A percentile compares a stretch with the other conserved stretches of the same genome.
These are phyloP conservation scores for Solenopsis invicta DNA, from an alignment of 1,140 invertebrate genomes.

Conservation along the genomic window DNA sequence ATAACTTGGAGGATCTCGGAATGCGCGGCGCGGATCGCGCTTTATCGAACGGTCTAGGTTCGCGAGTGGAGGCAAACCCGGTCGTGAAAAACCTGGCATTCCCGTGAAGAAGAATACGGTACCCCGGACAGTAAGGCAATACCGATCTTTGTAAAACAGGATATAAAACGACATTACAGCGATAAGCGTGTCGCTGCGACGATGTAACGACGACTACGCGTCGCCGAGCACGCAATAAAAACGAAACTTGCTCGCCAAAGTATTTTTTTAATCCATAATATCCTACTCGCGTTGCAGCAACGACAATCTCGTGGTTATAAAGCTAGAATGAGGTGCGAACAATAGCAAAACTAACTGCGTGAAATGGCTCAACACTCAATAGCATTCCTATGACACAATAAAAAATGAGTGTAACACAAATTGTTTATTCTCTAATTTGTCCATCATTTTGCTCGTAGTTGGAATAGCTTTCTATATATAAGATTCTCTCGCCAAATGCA, in stretches of 20 bases:
- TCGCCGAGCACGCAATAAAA: conserved; percentile 48
- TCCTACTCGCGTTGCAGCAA: not conserved
- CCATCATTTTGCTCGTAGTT: not conserved
- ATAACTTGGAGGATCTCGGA: conserved; percentile 57
- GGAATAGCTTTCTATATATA: not conserved
- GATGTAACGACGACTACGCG: conserved; percentile 31
- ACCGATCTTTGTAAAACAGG: conserved; percentile 58
- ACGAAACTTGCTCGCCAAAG: conserved; percentile 2
- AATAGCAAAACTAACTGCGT: not conserved
- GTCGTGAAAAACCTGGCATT: conserved; percentile 38
- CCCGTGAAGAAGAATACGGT: conserved; percentile 15
- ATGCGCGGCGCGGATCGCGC: conserved; percentile 47
- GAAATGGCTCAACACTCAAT: not conserved
- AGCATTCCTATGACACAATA: not conserved
- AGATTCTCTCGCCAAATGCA: not conserved
- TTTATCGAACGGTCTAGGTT: conserved; percentile 38
- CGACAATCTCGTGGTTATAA: not conserved
- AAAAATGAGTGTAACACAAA: not conserved
- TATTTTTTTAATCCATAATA: conserved; percentile 47
- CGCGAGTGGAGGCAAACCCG: conserved; percentile 10
- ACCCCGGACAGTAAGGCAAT: not conserved
- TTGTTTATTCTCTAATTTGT: not conserved
- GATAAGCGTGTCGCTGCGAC: conserved; percentile 34
- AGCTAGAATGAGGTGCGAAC: not conserved
- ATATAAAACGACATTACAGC: conserved; percentile 51